Conservation (phyloP, 1,140 invertebrate species). For the Bombus waltoni region DNA sequence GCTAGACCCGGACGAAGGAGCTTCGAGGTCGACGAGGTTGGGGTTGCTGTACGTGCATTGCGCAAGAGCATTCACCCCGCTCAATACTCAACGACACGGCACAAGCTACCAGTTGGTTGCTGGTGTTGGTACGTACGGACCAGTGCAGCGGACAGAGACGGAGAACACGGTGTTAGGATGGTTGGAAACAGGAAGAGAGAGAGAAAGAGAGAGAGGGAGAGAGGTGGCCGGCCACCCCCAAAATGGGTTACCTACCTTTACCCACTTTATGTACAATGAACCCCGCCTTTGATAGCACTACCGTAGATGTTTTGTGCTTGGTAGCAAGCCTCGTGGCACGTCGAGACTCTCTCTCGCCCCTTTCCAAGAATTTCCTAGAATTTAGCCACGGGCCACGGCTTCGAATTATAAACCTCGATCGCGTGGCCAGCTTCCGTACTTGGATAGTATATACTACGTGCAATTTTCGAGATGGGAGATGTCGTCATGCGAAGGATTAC, state of each 20-base stretch:
- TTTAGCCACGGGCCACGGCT: slow-evolving; percentile 4
- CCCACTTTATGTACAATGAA: slow-evolving; percentile 60
- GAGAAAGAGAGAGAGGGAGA: background rate
- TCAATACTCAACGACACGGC: slow-evolving; percentile 76
- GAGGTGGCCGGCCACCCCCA: slow-evolving; percentile 61
- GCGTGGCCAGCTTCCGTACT: background rate
- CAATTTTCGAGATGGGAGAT: too few relatives aligned
- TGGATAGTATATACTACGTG: background rate
- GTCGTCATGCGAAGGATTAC: background rate
- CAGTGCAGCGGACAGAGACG: slow-evolving; percentile 5
- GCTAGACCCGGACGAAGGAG: slow-evolving; percentile 59
- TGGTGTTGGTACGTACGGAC: slow-evolving; percentile 13
- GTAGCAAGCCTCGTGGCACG: background rate
- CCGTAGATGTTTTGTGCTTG: slow-evolving; percentile 16
- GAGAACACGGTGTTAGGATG: background rate
- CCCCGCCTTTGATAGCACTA: slow-evolving; percentile 45
- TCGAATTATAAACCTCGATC: slow-evolving; percentile 23
- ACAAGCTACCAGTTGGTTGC: slow-evolving; percentile 21
- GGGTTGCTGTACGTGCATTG: slow-evolving; percentile 78
- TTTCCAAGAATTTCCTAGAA: background rate
- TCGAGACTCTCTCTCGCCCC: background rate
- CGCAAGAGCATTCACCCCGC: slow-evolving; percentile 82
- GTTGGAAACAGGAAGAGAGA: background rate
- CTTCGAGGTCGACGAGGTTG: slow-evolving; percentile 66
- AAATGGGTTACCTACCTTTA: slow-evolving; percentile 74